These are phyloP conservation scores for Myotis lucifugus DNA, from an alignment of 2,113 vertebrate genomes.

Conservation along the genomic window DNA sequence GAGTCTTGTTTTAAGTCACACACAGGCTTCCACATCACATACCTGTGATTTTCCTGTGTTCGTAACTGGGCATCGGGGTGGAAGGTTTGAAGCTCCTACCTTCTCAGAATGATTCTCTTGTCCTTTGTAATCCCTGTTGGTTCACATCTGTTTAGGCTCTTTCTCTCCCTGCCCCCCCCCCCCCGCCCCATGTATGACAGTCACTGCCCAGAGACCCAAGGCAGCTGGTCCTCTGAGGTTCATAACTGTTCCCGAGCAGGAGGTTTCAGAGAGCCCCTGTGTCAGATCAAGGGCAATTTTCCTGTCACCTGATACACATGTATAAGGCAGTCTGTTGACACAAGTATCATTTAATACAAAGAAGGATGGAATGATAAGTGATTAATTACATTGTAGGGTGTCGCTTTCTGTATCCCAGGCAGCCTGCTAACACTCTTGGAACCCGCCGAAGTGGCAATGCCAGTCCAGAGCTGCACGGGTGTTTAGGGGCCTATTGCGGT, in stretches of 20 bases:
- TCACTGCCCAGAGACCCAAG: accelerated
- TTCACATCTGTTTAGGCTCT: background rate
- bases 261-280: background rate
- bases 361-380: background rate
- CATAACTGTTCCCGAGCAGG: accelerated
- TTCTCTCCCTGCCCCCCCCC: accelerated
- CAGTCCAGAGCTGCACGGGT: accelerated
- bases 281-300: background rate
- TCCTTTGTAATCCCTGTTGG: background rate
- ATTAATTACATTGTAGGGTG: background rate
- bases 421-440: background rate
- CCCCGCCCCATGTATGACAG: accelerated
- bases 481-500: background rate
- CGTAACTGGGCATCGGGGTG: background rate
- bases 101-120: background rate
- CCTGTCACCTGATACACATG: background rate
- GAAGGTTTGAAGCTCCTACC: background rate
- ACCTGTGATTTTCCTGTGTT: background rate
- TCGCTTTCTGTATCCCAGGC: accelerated
- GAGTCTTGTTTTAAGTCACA: background rate
- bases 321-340: background rate
- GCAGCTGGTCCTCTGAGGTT: background rate
- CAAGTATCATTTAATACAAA: background rate
- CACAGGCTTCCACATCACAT: accelerated
- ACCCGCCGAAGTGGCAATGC: accelerated